Conservation (phyloP, 2,797 vertebrate genomes). For the Saguinus oedipus region DNA sequence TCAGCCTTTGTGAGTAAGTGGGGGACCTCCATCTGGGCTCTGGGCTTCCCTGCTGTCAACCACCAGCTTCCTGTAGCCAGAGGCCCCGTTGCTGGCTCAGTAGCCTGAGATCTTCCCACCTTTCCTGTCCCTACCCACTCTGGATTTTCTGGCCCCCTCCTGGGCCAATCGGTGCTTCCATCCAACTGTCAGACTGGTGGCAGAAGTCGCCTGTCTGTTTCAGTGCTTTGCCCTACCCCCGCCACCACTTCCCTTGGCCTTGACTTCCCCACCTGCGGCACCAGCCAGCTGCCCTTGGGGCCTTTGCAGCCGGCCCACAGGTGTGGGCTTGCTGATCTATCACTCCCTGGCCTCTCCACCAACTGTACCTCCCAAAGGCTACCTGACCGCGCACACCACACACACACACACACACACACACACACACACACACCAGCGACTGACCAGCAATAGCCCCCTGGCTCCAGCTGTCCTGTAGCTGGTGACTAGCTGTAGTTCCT, state of each 20-base stretch:
- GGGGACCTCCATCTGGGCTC: background rate
- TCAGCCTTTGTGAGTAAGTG: constrained; percentile 43
- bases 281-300: background rate
- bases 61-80: constrained; percentile 54
- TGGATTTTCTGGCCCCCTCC: constrained; percentile 68
- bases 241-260: background rate
- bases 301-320: constrained; percentile 4
- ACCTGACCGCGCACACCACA: background rate
- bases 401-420: background rate
- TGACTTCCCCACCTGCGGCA: background rate
- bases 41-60: background rate
- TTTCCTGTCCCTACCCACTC: background rate
- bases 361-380: constrained; percentile 50
- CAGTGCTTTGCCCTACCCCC: constrained; percentile 61
- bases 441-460: constrained; percentile 73
- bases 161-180: constrained; percentile 79
- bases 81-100: constrained; percentile 51
- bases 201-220: constrained; percentile 39
- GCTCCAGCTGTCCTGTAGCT: constrained; percentile 48
- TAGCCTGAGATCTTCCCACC: constrained; percentile 61
- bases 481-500: background rate
- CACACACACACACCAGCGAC: constrained; percentile 63
- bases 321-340: background rate
- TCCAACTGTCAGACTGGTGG: constrained; percentile 62
- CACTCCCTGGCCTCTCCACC: background rate